A percentile compares a stretch with the other conserved stretches of the same genome.
These are phyloP conservation scores for Cheirogaleus major DNA, from an alignment of 2,797 vertebrate genomes.

Conservation along the genomic window DNA sequence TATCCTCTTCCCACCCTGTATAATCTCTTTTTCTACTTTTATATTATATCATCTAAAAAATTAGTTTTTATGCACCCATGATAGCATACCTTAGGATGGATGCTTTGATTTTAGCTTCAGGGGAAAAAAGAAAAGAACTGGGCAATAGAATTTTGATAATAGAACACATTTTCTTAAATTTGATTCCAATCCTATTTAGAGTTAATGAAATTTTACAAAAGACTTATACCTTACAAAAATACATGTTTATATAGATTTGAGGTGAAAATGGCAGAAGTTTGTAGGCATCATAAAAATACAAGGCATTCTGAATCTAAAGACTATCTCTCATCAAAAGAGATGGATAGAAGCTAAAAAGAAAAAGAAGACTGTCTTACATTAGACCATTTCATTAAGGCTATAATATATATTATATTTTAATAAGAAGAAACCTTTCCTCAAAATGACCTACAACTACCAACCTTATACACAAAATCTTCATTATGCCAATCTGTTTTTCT, in stretches of 20 bases:
- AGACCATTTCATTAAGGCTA: neutral
- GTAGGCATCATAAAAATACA: neutral
- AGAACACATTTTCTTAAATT: slow-evolving; percentile 28
- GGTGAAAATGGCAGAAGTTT: neutral
- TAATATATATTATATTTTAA: neutral
- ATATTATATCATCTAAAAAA: neutral
- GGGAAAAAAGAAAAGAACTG: neutral
- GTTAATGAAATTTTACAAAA: neutral
- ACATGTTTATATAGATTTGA: neutral
- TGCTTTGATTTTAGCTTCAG: slow-evolving; percentile 20
- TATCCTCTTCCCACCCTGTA: neutral
- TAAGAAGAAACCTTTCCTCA: neutral
- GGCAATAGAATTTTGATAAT: neutral
- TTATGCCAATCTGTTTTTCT: neutral
- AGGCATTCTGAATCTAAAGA: neutral
- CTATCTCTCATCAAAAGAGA: neutral
- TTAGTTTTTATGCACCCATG: neutral
- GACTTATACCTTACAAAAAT: neutral
- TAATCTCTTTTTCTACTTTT: neutral
- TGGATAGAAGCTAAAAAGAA: neutral
- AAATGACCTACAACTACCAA: neutral
- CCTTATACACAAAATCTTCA: neutral
- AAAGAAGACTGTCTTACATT: neutral
- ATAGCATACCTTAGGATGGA: neutral
- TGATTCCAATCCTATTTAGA: neutral